A percentile compares a stretch with the other conserved stretches of the same genome.
Conservation (phyloP, 2,797 vertebrate species). For the Cottoperca gobio region DNA sequence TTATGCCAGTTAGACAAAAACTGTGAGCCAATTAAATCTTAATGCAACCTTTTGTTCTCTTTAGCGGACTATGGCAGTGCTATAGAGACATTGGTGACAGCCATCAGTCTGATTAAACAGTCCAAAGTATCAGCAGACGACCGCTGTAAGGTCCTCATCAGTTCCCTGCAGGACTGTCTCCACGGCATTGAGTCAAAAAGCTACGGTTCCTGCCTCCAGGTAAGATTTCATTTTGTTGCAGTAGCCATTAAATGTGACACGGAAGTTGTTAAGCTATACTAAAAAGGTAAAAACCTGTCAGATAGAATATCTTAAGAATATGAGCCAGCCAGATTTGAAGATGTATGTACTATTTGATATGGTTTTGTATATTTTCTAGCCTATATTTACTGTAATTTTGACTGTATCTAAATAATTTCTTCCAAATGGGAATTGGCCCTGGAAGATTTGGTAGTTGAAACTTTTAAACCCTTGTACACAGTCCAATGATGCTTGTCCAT, state of each 20-base stretch:
- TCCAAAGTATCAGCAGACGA: conserved; percentile 99
- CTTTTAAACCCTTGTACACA: not conserved
- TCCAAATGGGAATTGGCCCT: conserved; percentile 5
- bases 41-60: conserved; percentile 1
- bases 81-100: conserved; percentile 98
- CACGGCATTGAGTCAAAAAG: conserved; percentile 99
- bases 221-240: conserved; percentile 14
- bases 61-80: conserved; percentile 98
- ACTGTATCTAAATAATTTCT: conserved; percentile 9
- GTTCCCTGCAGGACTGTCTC: conserved; percentile 98
- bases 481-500: not conserved
- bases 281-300: not conserved
- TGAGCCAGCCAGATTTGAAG: not conserved
- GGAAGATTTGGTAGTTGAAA: not conserved
- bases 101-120: conserved; percentile 99
- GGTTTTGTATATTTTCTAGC: not conserved
- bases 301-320: not conserved
- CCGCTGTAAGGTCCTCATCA: conserved; percentile 99
- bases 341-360: not conserved
- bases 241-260: not conserved
- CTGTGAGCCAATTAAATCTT: not conserved
- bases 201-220: conserved; percentile 96
- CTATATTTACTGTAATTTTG: not conserved
- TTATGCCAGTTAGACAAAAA: not conserved
- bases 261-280: not conserved